phyloP scores from a whole-genome alignment of 2,888 invertebrate genomes.

The Drosophila lutescens region DNA sequence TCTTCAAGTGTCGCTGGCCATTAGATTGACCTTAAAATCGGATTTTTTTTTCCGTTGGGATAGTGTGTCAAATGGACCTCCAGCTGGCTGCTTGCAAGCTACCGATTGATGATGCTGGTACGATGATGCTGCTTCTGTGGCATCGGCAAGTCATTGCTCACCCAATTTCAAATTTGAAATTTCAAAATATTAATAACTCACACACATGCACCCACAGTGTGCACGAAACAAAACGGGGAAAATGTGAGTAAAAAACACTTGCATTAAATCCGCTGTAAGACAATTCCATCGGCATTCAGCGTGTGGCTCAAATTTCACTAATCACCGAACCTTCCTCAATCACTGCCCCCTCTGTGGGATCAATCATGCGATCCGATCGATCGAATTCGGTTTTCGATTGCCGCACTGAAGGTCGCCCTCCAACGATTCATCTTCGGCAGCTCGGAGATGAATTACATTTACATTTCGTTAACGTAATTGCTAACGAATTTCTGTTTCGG shows the following conservation, averaged over 20 bases:
- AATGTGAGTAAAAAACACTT: conserved; percentile 31
- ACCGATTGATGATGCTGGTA: conserved; percentile 38
- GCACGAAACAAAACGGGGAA: conserved; percentile 21
- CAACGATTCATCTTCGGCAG: conserved; percentile 53
- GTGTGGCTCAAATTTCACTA: conserved; percentile 71
- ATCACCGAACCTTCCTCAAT: conserved; percentile 56
- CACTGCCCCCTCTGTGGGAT: conserved; percentile 38
- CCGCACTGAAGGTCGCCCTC: conserved; percentile 59
- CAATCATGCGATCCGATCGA: conserved; percentile 41
- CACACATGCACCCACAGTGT: conserved; percentile 30
- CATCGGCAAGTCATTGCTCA: conserved; percentile 74
- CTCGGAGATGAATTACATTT: conserved; percentile 70
- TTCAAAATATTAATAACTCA: conserved; percentile 65
- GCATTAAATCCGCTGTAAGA: conserved; percentile 70
- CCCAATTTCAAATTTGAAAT: conserved; percentile 71
- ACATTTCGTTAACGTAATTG: conserved; percentile 60
- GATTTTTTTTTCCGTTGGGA: conserved; percentile 56
- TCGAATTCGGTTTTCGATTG: conserved; percentile 56
- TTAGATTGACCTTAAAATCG: conserved; percentile 66
- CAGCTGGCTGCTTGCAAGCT: conserved; percentile 33
- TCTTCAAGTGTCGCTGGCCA: conserved; percentile 55
- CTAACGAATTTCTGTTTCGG: conserved; percentile 45
- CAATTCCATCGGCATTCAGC: conserved; percentile 74
- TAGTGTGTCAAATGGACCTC: conserved; percentile 68
- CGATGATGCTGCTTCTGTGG: conserved; percentile 35